phyloP scores from a whole-genome alignment of 2,113 vertebrate genomes.

The Nicator chloris region DNA sequence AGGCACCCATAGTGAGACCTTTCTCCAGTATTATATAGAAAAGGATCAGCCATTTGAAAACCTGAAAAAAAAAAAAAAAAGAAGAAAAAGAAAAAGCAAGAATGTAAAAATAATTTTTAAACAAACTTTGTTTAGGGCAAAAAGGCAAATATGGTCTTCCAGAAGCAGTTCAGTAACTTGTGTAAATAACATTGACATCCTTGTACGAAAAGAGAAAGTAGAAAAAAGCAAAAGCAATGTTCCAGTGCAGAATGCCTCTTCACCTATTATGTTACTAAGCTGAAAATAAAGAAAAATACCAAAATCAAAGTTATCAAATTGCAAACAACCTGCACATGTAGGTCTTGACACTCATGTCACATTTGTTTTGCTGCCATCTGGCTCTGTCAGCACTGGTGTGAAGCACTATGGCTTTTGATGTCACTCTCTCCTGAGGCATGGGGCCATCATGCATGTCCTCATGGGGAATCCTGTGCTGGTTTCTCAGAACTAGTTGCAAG shows the following conservation, averaged over 20 bases:
- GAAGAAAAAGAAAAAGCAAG: background rate
- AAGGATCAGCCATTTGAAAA: constrained; percentile 87
- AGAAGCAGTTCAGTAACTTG: background rate
- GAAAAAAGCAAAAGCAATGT: background rate
- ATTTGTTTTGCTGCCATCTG: background rate
- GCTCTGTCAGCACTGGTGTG: background rate
- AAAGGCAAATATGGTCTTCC: background rate
- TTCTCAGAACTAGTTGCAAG: background rate
- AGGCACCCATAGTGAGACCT: constrained; percentile 77
- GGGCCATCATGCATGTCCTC: fast-evolving
- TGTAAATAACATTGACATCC: background rate
- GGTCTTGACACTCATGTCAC: background rate
- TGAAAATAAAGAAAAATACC: background rate
- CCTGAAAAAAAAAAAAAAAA: background rate
- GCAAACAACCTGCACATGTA: background rate
- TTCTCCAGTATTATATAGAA: constrained; percentile 85
- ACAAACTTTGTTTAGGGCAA: background rate
- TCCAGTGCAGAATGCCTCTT: background rate
- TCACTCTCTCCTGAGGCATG: background rate
- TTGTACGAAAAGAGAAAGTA: background rate
- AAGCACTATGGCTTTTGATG: background rate
- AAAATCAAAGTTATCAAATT: background rate
- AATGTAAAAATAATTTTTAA: background rate
- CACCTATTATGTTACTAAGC: background rate
- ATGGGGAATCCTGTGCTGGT: background rate